Conservation (phyloP, 2,888 invertebrate genomes). For the Agrotis clavis region DNA sequence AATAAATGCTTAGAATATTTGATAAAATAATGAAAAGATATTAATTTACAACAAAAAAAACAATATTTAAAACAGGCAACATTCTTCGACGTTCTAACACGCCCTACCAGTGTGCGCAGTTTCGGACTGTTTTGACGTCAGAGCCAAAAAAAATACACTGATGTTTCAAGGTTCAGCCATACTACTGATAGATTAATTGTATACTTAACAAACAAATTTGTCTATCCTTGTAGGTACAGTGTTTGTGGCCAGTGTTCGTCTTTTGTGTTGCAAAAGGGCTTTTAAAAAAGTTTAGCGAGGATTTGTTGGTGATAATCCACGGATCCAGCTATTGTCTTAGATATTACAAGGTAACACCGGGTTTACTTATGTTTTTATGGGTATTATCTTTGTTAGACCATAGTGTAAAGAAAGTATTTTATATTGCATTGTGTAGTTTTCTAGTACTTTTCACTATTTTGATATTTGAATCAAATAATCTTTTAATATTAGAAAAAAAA, state of each 20-base stretch:
- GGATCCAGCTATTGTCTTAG: neutral
- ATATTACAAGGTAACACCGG: neutral
- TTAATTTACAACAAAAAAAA: no score
- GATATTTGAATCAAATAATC: neutral
- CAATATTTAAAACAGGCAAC: neutral
- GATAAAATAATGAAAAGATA: no score
- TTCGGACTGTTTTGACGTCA: conserved; percentile 3
- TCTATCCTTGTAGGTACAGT: neutral
- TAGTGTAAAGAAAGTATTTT: neutral
- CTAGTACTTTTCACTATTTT: neutral
- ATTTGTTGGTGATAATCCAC: neutral
- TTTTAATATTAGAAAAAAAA: neutral
- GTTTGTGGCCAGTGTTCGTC: neutral
- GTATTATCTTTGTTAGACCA: neutral
- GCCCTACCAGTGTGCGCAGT: neutral
- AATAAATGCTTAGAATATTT: no score
- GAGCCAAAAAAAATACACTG: neutral
- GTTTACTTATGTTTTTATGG: neutral
- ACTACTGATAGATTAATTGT: neutral
- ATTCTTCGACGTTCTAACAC: neutral
- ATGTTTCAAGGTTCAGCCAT: neutral
- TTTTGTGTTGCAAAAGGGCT: conserved; percentile 2
- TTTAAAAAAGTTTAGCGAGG: neutral
- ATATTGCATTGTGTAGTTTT: neutral
- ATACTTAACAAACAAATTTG: neutral